These are phyloP conservation scores for Apodemia mormo DNA, from an alignment of 2,888 invertebrate genomes.

Conservation along the genomic window DNA sequence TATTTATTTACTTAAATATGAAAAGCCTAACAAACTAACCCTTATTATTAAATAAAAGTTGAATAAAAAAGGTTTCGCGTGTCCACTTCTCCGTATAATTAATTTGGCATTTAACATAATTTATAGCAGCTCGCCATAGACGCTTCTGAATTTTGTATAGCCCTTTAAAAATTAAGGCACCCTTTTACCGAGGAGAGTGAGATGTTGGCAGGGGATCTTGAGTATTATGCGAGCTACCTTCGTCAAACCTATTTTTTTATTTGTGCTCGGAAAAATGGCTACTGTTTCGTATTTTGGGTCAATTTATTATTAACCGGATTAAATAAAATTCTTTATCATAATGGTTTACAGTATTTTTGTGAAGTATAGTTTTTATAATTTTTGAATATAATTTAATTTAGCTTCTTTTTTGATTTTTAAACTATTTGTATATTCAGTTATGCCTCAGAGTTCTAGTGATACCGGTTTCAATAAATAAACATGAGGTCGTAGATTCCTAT, in stretches of 20 bases:
- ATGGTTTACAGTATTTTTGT: no score
- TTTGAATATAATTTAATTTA: no score
- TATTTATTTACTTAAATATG: no score
- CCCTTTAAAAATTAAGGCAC: conserved; percentile 10
- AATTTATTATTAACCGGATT: not conserved
- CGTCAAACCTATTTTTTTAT: conserved; percentile 3
- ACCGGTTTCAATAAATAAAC: no score
- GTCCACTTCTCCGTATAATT: conserved; percentile 58
- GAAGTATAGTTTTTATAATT: no score
- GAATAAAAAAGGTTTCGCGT: conserved; percentile 46
- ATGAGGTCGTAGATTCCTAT: no score
- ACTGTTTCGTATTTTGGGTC: not conserved
- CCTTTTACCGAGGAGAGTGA: conserved; percentile 13
- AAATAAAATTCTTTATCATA: not conserved
- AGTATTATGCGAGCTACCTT: not conserved
- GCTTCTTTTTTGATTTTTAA: no score
- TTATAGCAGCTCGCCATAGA: conserved; percentile 47
- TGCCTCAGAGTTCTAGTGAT: no score
- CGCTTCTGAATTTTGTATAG: conserved; percentile 28
- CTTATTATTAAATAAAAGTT: conserved; percentile 19
- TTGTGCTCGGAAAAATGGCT: not conserved
- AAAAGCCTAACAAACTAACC: no score
- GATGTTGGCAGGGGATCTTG: conserved; percentile 8
- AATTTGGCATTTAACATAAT: conserved; percentile 69
- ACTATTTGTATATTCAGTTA: no score